Base-by-base conservation (phyloP, 2,888 invertebrate species). In the Drosophila birchii region DNA sequence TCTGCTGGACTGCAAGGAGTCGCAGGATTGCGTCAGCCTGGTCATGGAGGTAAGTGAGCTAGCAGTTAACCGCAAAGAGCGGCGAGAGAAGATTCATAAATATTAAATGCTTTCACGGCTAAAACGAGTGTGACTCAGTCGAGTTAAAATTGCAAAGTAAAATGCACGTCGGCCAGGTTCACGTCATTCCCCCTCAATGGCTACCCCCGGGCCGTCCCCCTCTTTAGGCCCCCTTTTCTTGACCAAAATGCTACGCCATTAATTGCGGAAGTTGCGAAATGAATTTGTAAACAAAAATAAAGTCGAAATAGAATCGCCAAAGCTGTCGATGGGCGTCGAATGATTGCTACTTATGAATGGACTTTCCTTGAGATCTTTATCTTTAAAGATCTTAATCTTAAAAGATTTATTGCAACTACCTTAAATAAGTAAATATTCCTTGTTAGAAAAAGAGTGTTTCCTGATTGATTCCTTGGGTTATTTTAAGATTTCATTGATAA, bases 1-100 rank as follows among this genome's bases (percentile, higher is more conserved):
- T 36, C 95, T 99, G 90, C 94, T 98, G 92, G 98, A 99, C 93
- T 99, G 99, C 93, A 98, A 98, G 94, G 99, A 99, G 94, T 97
- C 98, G 70, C 94, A 96, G 78, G 96, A 96, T 87, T 96, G 98
- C 93, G 99, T 99, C 81, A 98, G 96, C 94, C 95, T 99, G 89
- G 98, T 99, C 88, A 99, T 99, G 98, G 99, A 99, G 95, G 97
- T 97, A 93, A 95, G 95, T 11, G 11, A n/a, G 11, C 69, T 56
- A 45, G 29, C 14, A 11, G 53, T 47, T 57, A 53, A 7, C 61
- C 49, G 36, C 29, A 26, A 2, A 59, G 49, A 39, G 38, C 45
- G 29, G 36, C 53, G 34, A 34, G 32, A 26, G 39, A 4, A 26
- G 39, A 4, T 32, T n/a, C 29, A 49, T 49, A 55, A 55, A 56